Conservation (phyloP, 2,888 invertebrate genomes). For the Drosophila mercatorum region DNA sequence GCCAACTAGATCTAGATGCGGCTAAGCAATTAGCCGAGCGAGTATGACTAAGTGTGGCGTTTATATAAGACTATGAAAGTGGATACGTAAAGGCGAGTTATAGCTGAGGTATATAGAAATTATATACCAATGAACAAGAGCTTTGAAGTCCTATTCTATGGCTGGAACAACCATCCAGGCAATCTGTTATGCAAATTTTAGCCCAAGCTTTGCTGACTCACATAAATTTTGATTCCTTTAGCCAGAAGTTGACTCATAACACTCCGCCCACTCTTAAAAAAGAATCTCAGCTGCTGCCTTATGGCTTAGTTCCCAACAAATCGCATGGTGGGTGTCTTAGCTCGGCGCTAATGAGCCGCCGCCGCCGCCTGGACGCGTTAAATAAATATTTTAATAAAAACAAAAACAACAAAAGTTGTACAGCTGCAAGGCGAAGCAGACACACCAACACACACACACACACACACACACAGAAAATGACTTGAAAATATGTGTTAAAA, state of each 20-base stretch:
- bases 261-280: neutral
- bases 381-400: constrained; percentile 59
- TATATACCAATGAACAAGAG: neutral
- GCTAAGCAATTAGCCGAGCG: constrained; percentile 1
- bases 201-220: neutral
- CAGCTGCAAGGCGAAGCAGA: constrained; percentile 30
- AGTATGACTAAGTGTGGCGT: neutral
- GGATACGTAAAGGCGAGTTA: neutral
- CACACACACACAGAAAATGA: neutral
- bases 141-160: neutral
- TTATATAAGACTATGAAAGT: neutral
- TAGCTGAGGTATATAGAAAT: neutral
- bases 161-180: no score
- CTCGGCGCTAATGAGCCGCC: constrained; percentile 52
- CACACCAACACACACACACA: neutral
- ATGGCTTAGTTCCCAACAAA: constrained; percentile 8
- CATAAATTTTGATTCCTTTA: constrained; percentile 1
- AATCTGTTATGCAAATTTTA: neutral
- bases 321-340: constrained; percentile 24
- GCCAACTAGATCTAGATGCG: constrained; percentile 6
- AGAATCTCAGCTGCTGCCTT: constrained; percentile 9
- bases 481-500: constrained; percentile 60
- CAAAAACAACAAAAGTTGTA: constrained; percentile 25
- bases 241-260: neutral
- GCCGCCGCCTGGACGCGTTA: constrained; percentile 41